Percentiles rank a stretch among this genome's conserved stretches.
Evolutionary conservation across 2,113 vertebrate species (phyloP).

Genomic region (Neofelis nebulosa): DNA sequence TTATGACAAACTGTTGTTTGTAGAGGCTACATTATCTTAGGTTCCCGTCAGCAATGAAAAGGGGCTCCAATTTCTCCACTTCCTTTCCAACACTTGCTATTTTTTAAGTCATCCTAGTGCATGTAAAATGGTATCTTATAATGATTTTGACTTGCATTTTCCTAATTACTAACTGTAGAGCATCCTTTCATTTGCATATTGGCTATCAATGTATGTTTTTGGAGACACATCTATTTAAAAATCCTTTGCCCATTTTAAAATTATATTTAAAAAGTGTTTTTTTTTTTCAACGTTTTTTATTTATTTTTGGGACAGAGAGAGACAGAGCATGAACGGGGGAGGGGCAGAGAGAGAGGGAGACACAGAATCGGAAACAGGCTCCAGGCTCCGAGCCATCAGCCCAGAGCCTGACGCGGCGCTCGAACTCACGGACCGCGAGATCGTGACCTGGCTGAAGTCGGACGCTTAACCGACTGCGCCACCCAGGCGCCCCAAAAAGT

Average conservation of each 20-base stretch:
- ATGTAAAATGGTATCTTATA: not conserved
- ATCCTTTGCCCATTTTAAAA: not conserved
- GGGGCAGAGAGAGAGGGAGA: no score
- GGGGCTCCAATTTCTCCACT: not conserved
- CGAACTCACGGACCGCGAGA: no score
- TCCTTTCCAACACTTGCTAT: not conserved
- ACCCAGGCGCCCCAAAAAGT: no score
- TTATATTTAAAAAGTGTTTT: not conserved
- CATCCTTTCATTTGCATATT: not conserved
- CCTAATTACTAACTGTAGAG: not conserved
- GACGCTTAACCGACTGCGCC: no score
- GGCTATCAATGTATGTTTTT: not conserved
- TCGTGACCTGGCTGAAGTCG: no score
- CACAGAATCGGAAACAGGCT: no score
- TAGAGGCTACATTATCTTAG: not conserved
- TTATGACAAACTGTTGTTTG: not conserved
- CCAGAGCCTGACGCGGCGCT: no score
- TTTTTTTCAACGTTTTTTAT: no score
- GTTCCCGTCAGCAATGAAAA: not conserved
- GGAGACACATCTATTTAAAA: not conserved
- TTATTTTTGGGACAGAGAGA: no score
- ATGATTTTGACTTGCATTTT: not conserved
- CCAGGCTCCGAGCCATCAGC: no score
- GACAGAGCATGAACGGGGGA: no score
- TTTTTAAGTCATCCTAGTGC: not conserved